Evolutionary conservation across 2,113 vertebrate genomes (phyloP), one percentile per base, ranked within the genome.

Genomic region (Phyllostomus hastatus): DNA sequence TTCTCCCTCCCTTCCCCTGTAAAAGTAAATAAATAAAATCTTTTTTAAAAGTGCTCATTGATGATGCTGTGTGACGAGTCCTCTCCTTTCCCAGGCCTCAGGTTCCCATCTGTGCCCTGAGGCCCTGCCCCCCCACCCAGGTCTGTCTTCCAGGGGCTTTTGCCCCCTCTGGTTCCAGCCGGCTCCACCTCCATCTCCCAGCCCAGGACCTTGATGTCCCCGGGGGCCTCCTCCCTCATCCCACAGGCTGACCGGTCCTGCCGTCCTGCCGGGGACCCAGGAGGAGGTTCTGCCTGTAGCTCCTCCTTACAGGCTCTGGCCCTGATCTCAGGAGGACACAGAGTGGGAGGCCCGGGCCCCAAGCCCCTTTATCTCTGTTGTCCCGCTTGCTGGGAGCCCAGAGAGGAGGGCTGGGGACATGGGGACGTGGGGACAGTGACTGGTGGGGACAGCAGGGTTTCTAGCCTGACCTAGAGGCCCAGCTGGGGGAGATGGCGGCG

Each of bases 251-350:
- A 64, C 2, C 4, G 4, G 43, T 43, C 43, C 43, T 4, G 38
- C 3, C 1, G 1, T 10, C 28, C 0, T 15, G 2, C 11, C 0
- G 0, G 54, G 61, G 31, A 1, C n/a, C 19, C 50, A 11, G 7
- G 43, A 31, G n/a, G n/a, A n/a, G 4, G 33, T 26, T n/a, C 41
- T 16, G 70, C 46, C 35, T 2, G 2, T 33, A 48, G 80, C 54
- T 61, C 26, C 69, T 43, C 52, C 11, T 17, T 52, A 35, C 33
- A 24, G 89, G 38, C 46, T 24, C 41, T 14, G 20, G 64, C 26
- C 38, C 10, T 31, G 9, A 5, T 17, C 54, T 28, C 33, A 38
- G 52, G 33, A 78, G 4, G 66, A 12, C 14, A 1, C 5, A 26
- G 14, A 17, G 7, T 3, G 1, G 86, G 52, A 54, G 19, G 12